Evolutionary conservation across 2,888 invertebrate species (phyloP).

Genomic region (Syritta pipiens): DNA sequence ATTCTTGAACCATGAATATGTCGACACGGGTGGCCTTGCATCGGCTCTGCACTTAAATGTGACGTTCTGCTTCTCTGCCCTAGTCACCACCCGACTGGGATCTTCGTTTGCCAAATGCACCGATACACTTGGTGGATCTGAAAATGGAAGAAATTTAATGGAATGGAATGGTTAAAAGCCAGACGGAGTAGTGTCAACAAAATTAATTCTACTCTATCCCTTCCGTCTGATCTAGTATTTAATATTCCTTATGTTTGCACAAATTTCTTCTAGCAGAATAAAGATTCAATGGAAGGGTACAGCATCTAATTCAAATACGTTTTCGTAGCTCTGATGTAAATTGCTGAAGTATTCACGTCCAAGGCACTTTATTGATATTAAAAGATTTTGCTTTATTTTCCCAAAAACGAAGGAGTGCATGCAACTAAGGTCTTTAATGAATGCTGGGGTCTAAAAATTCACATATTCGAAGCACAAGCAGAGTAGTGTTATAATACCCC

Average conservation of each 20-base stretch:
- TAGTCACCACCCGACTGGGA: slow-evolving; percentile 81
- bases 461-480: no score
- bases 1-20: slow-evolving; percentile 89
- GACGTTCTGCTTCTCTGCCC: slow-evolving; percentile 87
- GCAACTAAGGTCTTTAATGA: no score
- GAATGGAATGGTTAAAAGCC: slow-evolving; percentile 29
- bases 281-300: slow-evolving; percentile 10
- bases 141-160: slow-evolving; percentile 70
- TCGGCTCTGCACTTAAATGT: slow-evolving; percentile 88
- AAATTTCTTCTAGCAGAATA: slow-evolving; percentile 34
- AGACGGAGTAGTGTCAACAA: slow-evolving; percentile 25
- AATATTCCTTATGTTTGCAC: slow-evolving; percentile 14
- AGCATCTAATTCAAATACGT: no score
- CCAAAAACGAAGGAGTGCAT: no score
- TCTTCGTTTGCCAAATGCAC: slow-evolving; percentile 85
- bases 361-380: neutral
- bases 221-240: slow-evolving; percentile 6
- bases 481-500: no score
- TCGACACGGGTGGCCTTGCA: slow-evolving; percentile 87
- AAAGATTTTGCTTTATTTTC: no score
- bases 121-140: slow-evolving; percentile 89
- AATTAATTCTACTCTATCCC: slow-evolving; percentile 16
- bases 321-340: no score
- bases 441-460: no score
- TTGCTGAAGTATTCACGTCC: neutral